Percentiles rank a stretch among this genome's conserved stretches.
These are phyloP conservation scores for Drosophila nigrodunni DNA, from an alignment of 1,140 invertebrate genomes.

Conservation along the genomic window DNA sequence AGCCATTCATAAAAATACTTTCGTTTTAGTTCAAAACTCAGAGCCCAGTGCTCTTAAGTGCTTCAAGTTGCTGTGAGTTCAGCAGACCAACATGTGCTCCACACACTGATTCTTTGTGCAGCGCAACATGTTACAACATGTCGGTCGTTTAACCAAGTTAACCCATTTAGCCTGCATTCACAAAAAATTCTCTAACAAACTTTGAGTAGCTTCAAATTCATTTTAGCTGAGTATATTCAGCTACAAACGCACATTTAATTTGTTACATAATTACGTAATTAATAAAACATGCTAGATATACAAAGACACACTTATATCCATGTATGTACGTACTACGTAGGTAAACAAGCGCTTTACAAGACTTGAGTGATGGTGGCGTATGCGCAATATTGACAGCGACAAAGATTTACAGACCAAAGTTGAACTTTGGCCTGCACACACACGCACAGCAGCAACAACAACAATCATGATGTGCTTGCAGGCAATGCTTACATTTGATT, in stretches of 20 bases:
- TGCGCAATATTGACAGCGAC: constrained; percentile 74
- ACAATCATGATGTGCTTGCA: constrained; percentile 59
- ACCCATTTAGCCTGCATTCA: constrained; percentile 57
- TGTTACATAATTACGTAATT: constrained; percentile 81
- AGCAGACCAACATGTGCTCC: constrained; percentile 47
- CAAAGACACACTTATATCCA: constrained; percentile 1
- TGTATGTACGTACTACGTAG: constrained; percentile 50
- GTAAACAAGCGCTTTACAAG: constrained; percentile 56
- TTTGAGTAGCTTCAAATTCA: constrained; percentile 61
- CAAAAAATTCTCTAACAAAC: constrained; percentile 37
- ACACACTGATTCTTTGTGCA: constrained; percentile 53
- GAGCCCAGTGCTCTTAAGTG: constrained; percentile 9
- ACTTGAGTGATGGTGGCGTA: constrained; percentile 66
- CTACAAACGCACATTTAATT: constrained; percentile 65
- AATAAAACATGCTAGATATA: constrained; percentile 64
- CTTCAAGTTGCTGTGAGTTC: constrained; percentile 5
- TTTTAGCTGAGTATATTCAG: constrained; percentile 24
- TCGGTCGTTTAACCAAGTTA: constrained; percentile 59
- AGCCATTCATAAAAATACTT: constrained; percentile 27
- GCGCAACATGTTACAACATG: constrained; percentile 30
- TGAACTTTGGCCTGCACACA: constrained; percentile 66
- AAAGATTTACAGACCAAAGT: constrained; percentile 68
- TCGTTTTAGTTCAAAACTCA: constrained; percentile 4
- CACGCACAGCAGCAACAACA: constrained; percentile 34
- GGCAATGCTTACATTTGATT: constrained; percentile 82